Base-by-base conservation (phyloP, 2,888 invertebrate genomes). In the Saturnia japonica region DNA sequence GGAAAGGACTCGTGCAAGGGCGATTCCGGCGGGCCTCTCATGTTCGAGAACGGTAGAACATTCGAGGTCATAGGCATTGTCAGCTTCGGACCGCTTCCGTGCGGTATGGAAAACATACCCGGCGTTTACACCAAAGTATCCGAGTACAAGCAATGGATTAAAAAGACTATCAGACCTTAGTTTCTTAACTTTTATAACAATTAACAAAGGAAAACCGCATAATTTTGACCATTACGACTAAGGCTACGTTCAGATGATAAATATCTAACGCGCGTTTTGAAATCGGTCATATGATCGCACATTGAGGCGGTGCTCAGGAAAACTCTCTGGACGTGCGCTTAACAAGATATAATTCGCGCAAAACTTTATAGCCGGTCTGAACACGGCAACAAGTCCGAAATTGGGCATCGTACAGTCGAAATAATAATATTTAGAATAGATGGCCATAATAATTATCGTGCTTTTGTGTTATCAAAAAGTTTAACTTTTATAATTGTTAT, bases 1-100 rank as follows among this genome's bases (percentile, higher is more conserved):
- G 71, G 64, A 19, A 71, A 71, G n/a, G 71, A 71, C 83, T 95
- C 96, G 0, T 96, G 96, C 78, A 85, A 91, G 62, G 96, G 96
- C 0, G 96, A 96, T 78, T 95, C 95, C 57, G 96, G 96, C 0
- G 96, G 96, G 0, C 96, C 96, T 0, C 88, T 96, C 6, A 95
- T 95, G 94, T 83, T 81, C 19, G 82, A 88, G 12, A 86, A 83
- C 51, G 80, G 77, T 8, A 78, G 78, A 16, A 74, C 71, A 0
- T 83, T 82, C 40, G 90, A 91, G 54, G 80, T 85, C 0, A 73
- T 83, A 0, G 96, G 96, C 0, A 85, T 96, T 2, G 96, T 96
- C 25, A 96, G 96, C 16, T 96, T 95, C 77, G 96, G 96, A 1
- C 95, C 95, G 0, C 90, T 91, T 0, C 94, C 94, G 0, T 96